Percentiles rank a stretch among this genome's conserved stretches.
Conservation (phyloP, 2,113 vertebrate species). For the Dasyprocta punctata region DNA sequence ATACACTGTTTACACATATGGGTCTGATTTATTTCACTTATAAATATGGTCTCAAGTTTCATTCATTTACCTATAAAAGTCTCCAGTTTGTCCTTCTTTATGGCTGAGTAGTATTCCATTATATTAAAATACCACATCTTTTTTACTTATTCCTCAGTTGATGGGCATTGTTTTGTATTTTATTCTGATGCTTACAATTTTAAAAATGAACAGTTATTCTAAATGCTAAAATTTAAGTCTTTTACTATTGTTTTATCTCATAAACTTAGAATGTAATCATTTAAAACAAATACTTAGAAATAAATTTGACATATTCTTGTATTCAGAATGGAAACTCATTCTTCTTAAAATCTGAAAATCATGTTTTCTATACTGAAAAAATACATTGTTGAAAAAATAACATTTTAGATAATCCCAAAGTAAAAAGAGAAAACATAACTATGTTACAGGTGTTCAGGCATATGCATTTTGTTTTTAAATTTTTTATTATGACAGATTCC, state of each 20-base stretch:
- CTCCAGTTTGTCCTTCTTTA: no score
- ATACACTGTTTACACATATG: no score
- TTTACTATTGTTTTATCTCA: background rate
- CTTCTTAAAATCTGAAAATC: background rate
- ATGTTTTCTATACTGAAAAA: background rate
- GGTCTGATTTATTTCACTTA: no score
- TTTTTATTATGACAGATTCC: background rate
- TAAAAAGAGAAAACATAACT: background rate
- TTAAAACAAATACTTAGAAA: background rate
- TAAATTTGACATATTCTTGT: background rate
- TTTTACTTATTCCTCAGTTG: no score
- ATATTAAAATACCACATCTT: no score
- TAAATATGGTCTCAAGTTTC: no score
- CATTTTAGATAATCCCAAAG: background rate
- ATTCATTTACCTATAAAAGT: no score
- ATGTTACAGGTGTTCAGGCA: background rate
- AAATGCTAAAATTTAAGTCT: background rate
- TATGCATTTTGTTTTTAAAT: background rate
- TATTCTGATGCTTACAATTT: background rate
- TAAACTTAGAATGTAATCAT: background rate
- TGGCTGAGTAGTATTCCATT: no score
- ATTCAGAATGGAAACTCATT: background rate
- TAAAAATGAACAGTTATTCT: background rate
- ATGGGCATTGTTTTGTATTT: background rate
- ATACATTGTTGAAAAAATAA: background rate